A percentile compares a stretch with the other conserved stretches of the same genome.
phyloP scores from a whole-genome alignment of 2,888 invertebrate genomes.

The Xestoiulus laeticollis region DNA sequence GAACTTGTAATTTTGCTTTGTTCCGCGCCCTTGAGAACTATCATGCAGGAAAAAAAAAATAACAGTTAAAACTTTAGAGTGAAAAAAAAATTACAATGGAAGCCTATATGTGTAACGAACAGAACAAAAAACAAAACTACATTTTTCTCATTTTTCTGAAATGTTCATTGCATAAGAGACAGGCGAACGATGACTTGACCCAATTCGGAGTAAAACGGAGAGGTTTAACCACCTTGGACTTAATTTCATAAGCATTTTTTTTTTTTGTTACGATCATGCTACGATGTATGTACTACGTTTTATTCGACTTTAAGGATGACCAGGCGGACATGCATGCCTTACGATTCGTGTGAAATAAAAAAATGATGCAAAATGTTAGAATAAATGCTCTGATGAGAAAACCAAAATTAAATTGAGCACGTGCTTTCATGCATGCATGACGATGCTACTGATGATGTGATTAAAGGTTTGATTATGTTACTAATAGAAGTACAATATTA shows the following conservation, averaged over 20 bases:
- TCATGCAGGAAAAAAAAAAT: not conserved
- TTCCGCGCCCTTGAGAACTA: conserved; percentile 5
- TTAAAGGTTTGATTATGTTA: not conserved
- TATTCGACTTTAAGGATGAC: not conserved
- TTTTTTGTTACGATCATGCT: not conserved
- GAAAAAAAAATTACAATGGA: not conserved
- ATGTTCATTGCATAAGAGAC: conserved; percentile 34
- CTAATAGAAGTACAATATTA: not conserved
- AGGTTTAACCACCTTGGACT: conserved; percentile 45
- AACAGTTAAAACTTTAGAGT: not conserved
- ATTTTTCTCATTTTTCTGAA: conserved; percentile 29
- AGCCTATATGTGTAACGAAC: not conserved
- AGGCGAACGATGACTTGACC: conserved; percentile 45
- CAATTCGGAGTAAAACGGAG: conserved; percentile 9
- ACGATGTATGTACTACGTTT: not conserved
- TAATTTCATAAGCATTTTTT: conserved; percentile 40
- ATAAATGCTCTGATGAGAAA: not conserved
- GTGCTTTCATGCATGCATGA: not conserved
- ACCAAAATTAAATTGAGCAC: not conserved
- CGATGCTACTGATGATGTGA: not conserved
- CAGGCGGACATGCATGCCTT: conserved; percentile 28
- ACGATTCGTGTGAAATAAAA: not conserved
- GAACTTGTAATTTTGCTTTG: not conserved
- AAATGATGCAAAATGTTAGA: not conserved
- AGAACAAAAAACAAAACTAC: not conserved